These are phyloP conservation scores for Wiebesia pumilae DNA, from an alignment of 1,140 invertebrate species.

Conservation along the genomic window DNA sequence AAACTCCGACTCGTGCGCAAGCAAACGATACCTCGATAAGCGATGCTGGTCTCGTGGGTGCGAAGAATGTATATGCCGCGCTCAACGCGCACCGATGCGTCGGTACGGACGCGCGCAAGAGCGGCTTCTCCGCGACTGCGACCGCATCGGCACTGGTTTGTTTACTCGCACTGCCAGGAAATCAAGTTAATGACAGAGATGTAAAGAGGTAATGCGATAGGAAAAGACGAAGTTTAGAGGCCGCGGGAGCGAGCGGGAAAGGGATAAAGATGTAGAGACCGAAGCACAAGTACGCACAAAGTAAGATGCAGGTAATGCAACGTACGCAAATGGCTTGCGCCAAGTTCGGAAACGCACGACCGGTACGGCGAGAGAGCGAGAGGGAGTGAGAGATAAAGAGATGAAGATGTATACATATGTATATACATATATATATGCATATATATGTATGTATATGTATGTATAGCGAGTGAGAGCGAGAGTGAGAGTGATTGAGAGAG, in stretches of 20 bases:
- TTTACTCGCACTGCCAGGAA: neutral
- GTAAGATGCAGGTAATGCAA: too few species aligned
- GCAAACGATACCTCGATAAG: too few species aligned
- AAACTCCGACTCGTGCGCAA: neutral
- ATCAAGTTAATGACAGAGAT: neutral
- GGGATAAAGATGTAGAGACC: neutral
- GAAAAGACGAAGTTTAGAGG: too few species aligned
- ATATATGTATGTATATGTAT: too few species aligned
- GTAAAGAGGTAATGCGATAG: neutral
- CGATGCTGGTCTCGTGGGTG: neutral
- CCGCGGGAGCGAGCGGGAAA: neutral
- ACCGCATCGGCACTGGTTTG: neutral
- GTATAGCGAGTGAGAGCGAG: neutral
- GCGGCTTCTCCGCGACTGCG: neutral
- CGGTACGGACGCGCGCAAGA: neutral
- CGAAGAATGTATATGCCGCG: neutral
- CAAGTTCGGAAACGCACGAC: neutral
- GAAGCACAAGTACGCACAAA: too few species aligned
- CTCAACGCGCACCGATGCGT: neutral
- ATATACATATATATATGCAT: too few species aligned
- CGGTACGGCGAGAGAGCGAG: neutral
- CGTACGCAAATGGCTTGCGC: neutral
- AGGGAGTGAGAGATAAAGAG: neutral
- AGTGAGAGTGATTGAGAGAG: neutral
- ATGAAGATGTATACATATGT: too few species aligned